Base-by-base conservation (phyloP, 2,888 invertebrate genomes). In the Chymomyza caudatula region DNA sequence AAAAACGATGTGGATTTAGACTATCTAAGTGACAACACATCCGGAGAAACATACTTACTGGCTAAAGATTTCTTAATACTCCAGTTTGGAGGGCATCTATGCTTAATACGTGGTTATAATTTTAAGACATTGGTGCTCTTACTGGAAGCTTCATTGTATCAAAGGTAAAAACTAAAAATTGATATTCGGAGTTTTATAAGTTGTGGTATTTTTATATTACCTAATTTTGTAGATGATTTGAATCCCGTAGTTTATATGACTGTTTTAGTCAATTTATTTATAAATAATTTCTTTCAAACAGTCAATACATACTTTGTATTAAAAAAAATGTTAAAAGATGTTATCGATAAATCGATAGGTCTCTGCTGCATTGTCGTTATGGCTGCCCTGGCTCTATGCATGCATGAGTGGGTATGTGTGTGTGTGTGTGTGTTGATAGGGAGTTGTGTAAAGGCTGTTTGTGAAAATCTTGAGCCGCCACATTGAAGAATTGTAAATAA, bases 381-480 rank as follows among this genome's bases (percentile, higher is more conserved):
- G n/a, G n/a, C n/a, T n/a, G n/a, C n/a, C n/a, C n/a, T n/a, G n/a
- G n/a, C n/a, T n/a, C n/a, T n/a, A n/a, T n/a, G n/a, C n/a, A n/a
- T n/a, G n/a, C n/a, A n/a, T n/a, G n/a, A n/a, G 37, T 49, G 49
- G 44, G 44, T 47, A 3, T 44, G 47, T 57, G 29, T 56, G 44
- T 56, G 62, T 59, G 63, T 71, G 76, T 78, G 76, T 44, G 29
- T 37, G 8, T 37, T 37, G 29, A 37, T 37, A 11, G 29, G 11
- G 51, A 51, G 51, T 80, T 80, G 79, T 80, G 77, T 79, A 84
- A 79, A 79, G 70, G 84, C 69, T 62, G 78, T 67, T 22, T 37
- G 69, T 65, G 60, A 64, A 63, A 68, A 74, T 47, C 65, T 58
- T 69, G 43, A 59, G 65, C 71, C 62, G 59, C 59, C 49, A 59